phyloP scores from a whole-genome alignment of 2,113 vertebrate species.

The Alexandromys fortis region DNA sequence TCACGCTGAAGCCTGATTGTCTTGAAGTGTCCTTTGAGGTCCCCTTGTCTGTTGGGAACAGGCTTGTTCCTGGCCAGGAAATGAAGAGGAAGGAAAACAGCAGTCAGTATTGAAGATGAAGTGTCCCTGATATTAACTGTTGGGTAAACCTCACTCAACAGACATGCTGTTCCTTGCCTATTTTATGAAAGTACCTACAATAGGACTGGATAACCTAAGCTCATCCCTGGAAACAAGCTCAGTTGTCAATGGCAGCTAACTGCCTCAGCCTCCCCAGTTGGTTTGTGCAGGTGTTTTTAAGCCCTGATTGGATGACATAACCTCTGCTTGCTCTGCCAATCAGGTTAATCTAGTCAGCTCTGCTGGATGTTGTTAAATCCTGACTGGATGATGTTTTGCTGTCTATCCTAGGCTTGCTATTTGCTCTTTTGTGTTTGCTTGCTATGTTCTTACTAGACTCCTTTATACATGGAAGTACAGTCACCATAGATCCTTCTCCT shows the following conservation, averaged over 20 bases:
- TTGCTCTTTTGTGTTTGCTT: not conserved
- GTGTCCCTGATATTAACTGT: not conserved
- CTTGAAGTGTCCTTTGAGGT: not conserved
- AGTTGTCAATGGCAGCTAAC: not conserved
- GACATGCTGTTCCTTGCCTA: not conserved
- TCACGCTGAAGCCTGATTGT: not conserved
- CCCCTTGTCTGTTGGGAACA: not conserved
- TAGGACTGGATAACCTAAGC: not conserved
- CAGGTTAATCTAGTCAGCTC: not conserved
- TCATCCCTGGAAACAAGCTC: not conserved
- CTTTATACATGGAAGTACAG: not conserved
- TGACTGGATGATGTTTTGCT: not conserved
- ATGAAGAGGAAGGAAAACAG: not conserved
- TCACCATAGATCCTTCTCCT: not conserved
- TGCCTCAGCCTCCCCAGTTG: not conserved
- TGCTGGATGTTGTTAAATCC: not conserved
- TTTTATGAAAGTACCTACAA: not conserved
- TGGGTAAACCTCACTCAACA: not conserved
- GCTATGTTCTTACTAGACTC: not conserved
- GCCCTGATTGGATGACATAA: not conserved
- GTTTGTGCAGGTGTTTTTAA: not conserved
- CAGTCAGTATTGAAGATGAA: not conserved
- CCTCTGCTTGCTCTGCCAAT: not conserved
- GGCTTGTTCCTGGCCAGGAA: not conserved
- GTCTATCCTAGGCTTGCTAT: not conserved